Evolutionary conservation across 1,140 invertebrate genomes (phyloP).

Genomic region (Drosophila virilis): DNA sequence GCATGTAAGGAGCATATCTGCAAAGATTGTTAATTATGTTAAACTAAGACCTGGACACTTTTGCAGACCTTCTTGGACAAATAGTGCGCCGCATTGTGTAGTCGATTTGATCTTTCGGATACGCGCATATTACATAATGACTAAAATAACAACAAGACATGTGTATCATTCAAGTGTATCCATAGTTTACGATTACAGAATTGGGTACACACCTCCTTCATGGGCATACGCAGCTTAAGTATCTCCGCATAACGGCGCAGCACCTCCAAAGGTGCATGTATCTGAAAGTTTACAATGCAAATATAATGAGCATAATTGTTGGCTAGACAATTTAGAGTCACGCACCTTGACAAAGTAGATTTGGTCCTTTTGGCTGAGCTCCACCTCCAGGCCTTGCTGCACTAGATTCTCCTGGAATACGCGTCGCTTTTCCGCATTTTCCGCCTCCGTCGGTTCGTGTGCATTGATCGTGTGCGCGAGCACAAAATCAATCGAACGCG

Average conservation of each 20-base stretch:
- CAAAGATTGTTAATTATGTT: conserved; percentile 36
- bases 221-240: conserved; percentile 96
- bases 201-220: conserved; percentile 89
- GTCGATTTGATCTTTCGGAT: conserved; percentile 70
- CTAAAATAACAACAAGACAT: conserved; percentile 66
- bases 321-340: background rate
- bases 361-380: conserved; percentile 87
- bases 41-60: conserved; percentile 48
- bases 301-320: conserved; percentile 1
- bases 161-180: conserved; percentile 26
- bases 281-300: conserved; percentile 84
- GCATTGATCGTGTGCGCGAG: conserved; percentile 88
- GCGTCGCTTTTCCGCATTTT: conserved; percentile 83
- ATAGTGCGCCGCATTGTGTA: conserved; percentile 75
- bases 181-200: background rate
- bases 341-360: conserved; percentile 89
- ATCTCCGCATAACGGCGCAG: conserved; percentile 96
- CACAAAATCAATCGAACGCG: conserved; percentile 91
- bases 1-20: conserved; percentile 13
- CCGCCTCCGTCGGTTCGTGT: conserved; percentile 84
- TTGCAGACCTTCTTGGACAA: conserved; percentile 79
- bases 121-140: conserved; percentile 65
- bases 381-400: conserved; percentile 88
- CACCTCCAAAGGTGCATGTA: conserved; percentile 94
- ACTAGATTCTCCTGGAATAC: conserved; percentile 89